Evolutionary conservation across 2,113 vertebrate species (phyloP), one percentile per base, ranked within the genome.

Genomic region (Oryzias woworae): DNA sequence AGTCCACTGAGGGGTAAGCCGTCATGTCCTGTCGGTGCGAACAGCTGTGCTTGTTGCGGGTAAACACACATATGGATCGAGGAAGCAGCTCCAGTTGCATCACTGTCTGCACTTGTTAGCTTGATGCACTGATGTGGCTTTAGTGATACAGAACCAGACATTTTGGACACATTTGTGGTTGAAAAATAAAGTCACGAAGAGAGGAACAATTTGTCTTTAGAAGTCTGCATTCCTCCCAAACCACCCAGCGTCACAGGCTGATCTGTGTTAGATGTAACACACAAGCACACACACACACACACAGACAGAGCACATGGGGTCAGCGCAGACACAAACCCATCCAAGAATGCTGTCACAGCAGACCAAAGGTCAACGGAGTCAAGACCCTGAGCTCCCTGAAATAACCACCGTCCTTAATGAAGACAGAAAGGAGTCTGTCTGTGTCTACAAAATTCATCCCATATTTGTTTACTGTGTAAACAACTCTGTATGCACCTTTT

Each of bases 201-300:
- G 8, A 4, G n/a, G 24, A 55, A 78, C 60, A 76, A 67, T 73
- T 57, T 67, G 28, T 70, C 83, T 74, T 59, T 50, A 69, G 59
- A 80, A 70, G 65, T 83, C 80, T 71, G 72, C 82, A 85, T 88
- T 73, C 73, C 78, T 60, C 36, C 60, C 36, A 53, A 78, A 66
- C 78, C 83, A 82, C 85, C 83, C 75, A 78, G 61, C 68, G 72
- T 73, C 73, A 80, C 48, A 53, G 53, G 15, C 57, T 2, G 50
- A 65, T 61, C 71, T 80, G 74, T 82, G 58, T 53, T 61, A 45
- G 52, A 76, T 53, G 24, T 59, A 58, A 77, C 66, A 74, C 64
- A 50, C 51, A n/a, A 47, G 45, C 17, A 6, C n/a, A 46, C 51
- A 75, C 22, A 51, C 23, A 51, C 15, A 51, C 42, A 49, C 42